Evolutionary conservation across 2,113 vertebrate species (phyloP), one percentile per base, ranked within the genome.

Genomic region (Sarotherodon lohbergeri): DNA sequence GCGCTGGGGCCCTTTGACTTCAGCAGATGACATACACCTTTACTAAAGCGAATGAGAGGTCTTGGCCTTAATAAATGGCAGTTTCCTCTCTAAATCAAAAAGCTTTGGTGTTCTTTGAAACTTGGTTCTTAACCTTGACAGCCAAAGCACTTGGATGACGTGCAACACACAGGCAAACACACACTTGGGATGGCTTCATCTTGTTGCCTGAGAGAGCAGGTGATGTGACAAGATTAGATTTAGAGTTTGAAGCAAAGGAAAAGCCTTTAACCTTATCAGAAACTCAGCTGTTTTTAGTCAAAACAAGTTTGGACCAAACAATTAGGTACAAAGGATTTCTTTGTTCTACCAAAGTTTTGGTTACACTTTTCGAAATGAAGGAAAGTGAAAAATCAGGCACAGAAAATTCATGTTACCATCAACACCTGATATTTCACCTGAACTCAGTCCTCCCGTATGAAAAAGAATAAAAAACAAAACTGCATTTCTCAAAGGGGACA

Each of bases 1-100:
- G 19, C n/a, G 29, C 43, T 1, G 41, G 46, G 55, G 43, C 34
- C 6, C 46, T 76, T 56, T 52, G 46, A 32, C 46, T 78, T 13
- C 46, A 78, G 73, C 46, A 52, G 85, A 87, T 87, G 36, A 90
- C 86, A 68, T 32, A 27, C 59, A 76, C 71, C 59, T 48, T 89
- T 61, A 63, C 50, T 56, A 27, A 1, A 7, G 16, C 9, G 4
- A 85, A 50, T 41, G 48, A 86, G 73, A 78, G 46, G 84, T 73
- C 66, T 80, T 59, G 86, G 59, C 83, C 81, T 86, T 86, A 41
- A 88, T 86, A 89, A 90, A 88, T 50, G 46, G 34, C 71, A 29
- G 27, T 52, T 91, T 84, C 89, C 89, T 91, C 85, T 87, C 34
- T 48, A 63, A 86, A 86, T 87, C 88, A 89, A 91, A 90, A 80